Base-by-base conservation (phyloP, 2,888 invertebrate genomes). In the Antitype chi region DNA sequence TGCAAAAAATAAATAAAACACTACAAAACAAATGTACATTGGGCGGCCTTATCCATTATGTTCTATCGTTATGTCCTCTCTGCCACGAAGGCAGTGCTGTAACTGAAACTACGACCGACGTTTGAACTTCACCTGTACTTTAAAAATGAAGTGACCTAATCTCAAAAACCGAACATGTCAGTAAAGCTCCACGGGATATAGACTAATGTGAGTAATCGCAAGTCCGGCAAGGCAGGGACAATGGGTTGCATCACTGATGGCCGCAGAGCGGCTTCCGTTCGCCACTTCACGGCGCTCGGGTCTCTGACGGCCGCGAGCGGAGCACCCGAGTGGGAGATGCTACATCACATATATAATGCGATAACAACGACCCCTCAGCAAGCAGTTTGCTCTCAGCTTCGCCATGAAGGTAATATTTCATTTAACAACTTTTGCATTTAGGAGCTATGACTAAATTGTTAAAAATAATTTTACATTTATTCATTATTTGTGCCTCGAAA, bases 331-430 rank as follows among this genome's bases (percentile, higher is more conserved):
- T 95, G 96, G 96, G 96, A 95, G 96, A 93, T 88, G 89, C 86
- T 85, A 81, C 88, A 85, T 80, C 90, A 90, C 90, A 93, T 95
- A 96, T 96, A 96, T 93, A 96, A 96, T 91, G 92, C 92, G 91
- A 90, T 91, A 90, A 89, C 91, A 89, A 90, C 92, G 91, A 92
- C 89, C 92, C 92, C 93, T 91, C 92, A 92, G 87, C 94, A 95
- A 92, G 94, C 96, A 96, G 93, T 95, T 91, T 93, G 91, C 94
- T 91, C 91, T 92, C 92, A 94, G 95, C 95, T 94, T 93, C 96
- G 94, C 85, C 94, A 96, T 96, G 96, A 96, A 96, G 96, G 96
- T 96, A 96, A 89, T 85, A 79, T 76, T 79, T 76, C 57, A 85
- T 85, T 70, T 78, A 83, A 69, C 53, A 70, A 72, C 62, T 75